A percentile compares a stretch with the other conserved stretches of the same genome.
Conservation (phyloP, 1,140 invertebrate genomes). For the Oncopeltus fasciatus region DNA sequence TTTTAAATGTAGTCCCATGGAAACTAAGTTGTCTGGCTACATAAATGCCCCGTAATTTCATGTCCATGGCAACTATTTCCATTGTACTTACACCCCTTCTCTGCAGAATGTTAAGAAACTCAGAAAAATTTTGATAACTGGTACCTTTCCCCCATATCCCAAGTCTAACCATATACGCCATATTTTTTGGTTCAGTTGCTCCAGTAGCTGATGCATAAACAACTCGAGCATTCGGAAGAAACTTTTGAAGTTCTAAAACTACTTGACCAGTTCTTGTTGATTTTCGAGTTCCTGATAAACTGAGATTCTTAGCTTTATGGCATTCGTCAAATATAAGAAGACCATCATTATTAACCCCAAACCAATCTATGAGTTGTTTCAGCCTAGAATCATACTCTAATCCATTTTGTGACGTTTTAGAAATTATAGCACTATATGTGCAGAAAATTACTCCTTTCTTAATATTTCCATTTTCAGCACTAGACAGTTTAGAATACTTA, state of each 20-base stretch:
- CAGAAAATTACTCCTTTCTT: constrained; percentile 95
- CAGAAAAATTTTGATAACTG: constrained; percentile 81
- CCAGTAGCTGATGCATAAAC: constrained; percentile 97
- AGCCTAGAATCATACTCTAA: constrained; percentile 85
- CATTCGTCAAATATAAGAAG: constrained; percentile 97
- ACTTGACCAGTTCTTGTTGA: constrained; percentile 74
- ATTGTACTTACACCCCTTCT: constrained; percentile 94
- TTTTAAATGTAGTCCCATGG: constrained; percentile 84
- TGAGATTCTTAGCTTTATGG: constrained; percentile 97
- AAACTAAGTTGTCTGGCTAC: constrained; percentile 96
- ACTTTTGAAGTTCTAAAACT: constrained; percentile 89
- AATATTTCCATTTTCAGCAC: constrained; percentile 75
- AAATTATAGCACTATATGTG: constrained; percentile 94
- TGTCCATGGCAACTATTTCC: constrained; percentile 99
- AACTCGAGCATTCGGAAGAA: constrained; percentile 84
- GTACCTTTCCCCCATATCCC: constrained; percentile 96
- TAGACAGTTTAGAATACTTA: constrained; percentile 92
- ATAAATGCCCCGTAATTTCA: constrained; percentile 97
- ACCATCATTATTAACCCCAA: constrained; percentile 89
- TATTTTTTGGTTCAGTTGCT: constrained; percentile 92
- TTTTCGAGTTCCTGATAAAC: constrained; percentile 86
- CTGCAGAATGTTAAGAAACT: constrained; percentile 92
- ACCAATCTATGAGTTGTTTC: constrained; percentile 92
- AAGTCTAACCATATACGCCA: constrained; percentile 98
- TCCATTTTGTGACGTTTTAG: constrained; percentile 75